Percentiles rank a stretch among this genome's conserved stretches.
Conservation (phyloP, 2,113 vertebrate genomes). For the Ochotona princeps region DNA sequence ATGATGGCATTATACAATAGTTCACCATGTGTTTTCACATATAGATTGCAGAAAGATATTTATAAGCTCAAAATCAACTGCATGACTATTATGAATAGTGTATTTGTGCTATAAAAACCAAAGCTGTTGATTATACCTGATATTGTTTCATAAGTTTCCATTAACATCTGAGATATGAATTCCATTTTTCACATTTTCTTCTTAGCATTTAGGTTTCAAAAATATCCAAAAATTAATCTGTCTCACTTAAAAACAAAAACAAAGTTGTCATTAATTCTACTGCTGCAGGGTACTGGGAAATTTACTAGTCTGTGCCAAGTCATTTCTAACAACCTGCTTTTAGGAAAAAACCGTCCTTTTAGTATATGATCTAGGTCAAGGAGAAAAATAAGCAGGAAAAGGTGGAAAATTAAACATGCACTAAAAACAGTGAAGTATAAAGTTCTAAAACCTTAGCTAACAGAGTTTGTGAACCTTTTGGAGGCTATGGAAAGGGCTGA, state of each 20-base stretch:
- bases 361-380: slow-evolving; percentile 64
- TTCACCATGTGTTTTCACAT: not conserved
- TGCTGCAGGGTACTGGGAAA: slow-evolving; percentile 55
- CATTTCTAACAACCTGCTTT: slow-evolving; percentile 55
- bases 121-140: not conserved
- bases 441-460: slow-evolving; percentile 58
- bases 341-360: slow-evolving; percentile 50
- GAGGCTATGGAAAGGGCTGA: slow-evolving; percentile 17
- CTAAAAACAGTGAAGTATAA: slow-evolving; percentile 54
- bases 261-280: slow-evolving; percentile 54
- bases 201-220: slow-evolving; percentile 59
- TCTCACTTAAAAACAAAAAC: not conserved
- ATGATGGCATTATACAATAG: not conserved
- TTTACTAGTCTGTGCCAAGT: slow-evolving; percentile 60
- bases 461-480: slow-evolving; percentile 40
- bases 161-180: slow-evolving; percentile 9
- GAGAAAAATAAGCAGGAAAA: slow-evolving; percentile 62
- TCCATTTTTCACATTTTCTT: slow-evolving; percentile 51
- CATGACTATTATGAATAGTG: not conserved
- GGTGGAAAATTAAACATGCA: slow-evolving; percentile 38
- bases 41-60: slow-evolving; percentile 3
- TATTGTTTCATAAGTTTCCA: not conserved
- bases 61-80: not conserved
- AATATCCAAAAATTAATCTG: slow-evolving; percentile 41
- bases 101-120: slow-evolving; percentile 2